Percentiles rank a stretch among this genome's conserved stretches.
Conservation (phyloP, 2,888 invertebrate species). For the Ochlodes sylvanus region DNA sequence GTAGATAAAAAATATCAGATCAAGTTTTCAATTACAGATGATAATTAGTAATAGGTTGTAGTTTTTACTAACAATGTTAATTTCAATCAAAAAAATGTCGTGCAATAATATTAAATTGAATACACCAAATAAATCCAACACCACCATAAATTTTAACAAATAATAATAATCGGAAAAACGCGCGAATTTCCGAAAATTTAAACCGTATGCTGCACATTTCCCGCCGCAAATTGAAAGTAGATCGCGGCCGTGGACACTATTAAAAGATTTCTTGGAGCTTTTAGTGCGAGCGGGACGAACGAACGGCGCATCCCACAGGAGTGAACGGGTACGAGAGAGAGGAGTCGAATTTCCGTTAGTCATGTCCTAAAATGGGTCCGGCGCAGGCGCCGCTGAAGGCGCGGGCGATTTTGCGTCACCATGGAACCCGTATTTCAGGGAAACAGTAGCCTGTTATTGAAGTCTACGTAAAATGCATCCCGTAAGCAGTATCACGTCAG, state of each 20-base stretch:
- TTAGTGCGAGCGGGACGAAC: constrained; percentile 78
- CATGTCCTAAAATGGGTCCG: constrained; percentile 90
- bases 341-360: constrained; percentile 88
- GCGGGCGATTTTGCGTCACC: constrained; percentile 83
- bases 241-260: constrained; percentile 86
- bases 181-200: constrained; percentile 61
- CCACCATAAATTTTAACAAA: neutral
- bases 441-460: constrained; percentile 60
- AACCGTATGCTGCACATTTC: constrained; percentile 71
- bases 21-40: constrained; percentile 15
- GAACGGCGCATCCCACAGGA: constrained; percentile 73
- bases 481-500: constrained; percentile 57
- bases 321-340: constrained; percentile 80
- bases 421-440: constrained; percentile 83
- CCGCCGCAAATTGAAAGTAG: constrained; percentile 83
- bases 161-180: constrained; percentile 42
- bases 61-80: neutral
- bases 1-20: constrained; percentile 38
- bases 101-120: constrained; percentile 31
- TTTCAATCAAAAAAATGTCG: constrained; percentile 3
- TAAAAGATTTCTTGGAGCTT: constrained; percentile 85
- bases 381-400: constrained; percentile 85
- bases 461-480: constrained; percentile 69
- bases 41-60: constrained; percentile 7
- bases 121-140: neutral